Conservation (phyloP, 2,888 invertebrate genomes). For the Drosophila nigricruria region DNA sequence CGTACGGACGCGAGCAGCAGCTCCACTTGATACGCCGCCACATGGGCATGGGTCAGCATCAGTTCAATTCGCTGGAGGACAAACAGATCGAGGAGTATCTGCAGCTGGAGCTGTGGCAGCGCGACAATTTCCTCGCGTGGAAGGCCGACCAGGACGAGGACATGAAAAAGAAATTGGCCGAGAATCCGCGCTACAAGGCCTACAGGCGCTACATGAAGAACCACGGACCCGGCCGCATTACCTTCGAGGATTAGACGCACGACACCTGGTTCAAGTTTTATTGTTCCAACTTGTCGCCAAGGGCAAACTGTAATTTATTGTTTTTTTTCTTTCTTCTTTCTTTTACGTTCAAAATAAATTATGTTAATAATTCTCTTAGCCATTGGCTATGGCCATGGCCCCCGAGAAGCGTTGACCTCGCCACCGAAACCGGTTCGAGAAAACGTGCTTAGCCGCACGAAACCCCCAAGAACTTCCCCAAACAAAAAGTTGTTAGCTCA, state of each 20-base stretch:
- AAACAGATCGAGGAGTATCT: conserved; percentile 90
- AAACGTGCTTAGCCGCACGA: conserved; percentile 56
- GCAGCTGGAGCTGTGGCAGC: conserved; percentile 92
- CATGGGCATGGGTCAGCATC: conserved; percentile 90
- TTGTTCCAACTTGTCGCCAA: conserved; percentile 63
- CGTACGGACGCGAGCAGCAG: conserved; percentile 93
- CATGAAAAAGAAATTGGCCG: conserved; percentile 93
- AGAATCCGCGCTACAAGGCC: conserved; percentile 94
- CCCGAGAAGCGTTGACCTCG: conserved; percentile 65
- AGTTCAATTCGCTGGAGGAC: conserved; percentile 91
- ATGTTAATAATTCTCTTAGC: conserved; percentile 55
- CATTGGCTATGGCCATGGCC: conserved; percentile 42
- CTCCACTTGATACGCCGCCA: conserved; percentile 92
- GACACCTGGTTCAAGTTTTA: conserved; percentile 76
- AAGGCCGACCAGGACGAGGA: conserved; percentile 93
- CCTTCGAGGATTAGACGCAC: conserved; percentile 91
- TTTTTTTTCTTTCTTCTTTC: conserved; percentile 3
- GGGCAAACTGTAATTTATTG: conserved; percentile 39
- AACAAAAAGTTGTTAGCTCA: conserved; percentile 43
- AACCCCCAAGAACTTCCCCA: conserved; percentile 12
- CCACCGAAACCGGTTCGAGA: conserved; percentile 64
- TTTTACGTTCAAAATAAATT: conserved; percentile 57
- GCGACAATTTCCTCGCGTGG: conserved; percentile 92
- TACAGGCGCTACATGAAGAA: conserved; percentile 96
- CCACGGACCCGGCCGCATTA: conserved; percentile 95